Evolutionary conservation across 2,888 invertebrate genomes (phyloP), one percentile per base, ranked within the genome.

Genomic region (Epinotia nisella): DNA sequence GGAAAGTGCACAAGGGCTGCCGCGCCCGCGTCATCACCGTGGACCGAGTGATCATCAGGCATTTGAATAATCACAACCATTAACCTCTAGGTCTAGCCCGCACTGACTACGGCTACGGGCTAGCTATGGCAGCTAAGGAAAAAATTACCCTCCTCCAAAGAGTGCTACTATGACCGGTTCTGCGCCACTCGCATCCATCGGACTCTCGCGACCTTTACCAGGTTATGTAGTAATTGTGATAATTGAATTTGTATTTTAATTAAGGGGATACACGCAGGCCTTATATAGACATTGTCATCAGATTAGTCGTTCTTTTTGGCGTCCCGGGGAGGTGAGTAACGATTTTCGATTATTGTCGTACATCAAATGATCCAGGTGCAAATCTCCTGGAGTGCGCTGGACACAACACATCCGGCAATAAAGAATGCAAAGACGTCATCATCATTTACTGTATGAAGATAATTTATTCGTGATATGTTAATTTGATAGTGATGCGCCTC

Each of bases 281-380:
- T 29, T 5, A 29, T 5, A 29, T 4, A 4, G n/a, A 45, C 15
- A 45, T 45, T 45, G 45, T 45, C 7, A 13, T 35, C 24, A 24
- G n/a, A n/a, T n/a, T n/a, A n/a, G 35, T 74, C 78, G 7, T 56
- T 79, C 51, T 82, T 80, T 19, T 76, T 80, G 2, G 76, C 60
- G 11, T 87, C 89, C 2, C 80, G 84, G 1, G 84, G 60, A 55
- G 88, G 89, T 1, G 85, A 0, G 83, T 84, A 21, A 81, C 86
- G 21, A 39, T 79, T 41, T 71, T 85, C 0, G 84, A n/a, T n/a
- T n/a, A n/a, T n/a, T n/a, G n/a, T n/a, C n/a, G 83, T 0, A 24
- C 64, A 84, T 86, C 72, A 78, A 75, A 35, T 74, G 76, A 13
- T n/a, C 69, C 17, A 70, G 55, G 24, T 77, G n/a, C n/a, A 85